Base-by-base conservation (phyloP, 2,113 vertebrate species). In the Trichomycterus rosablanca region DNA sequence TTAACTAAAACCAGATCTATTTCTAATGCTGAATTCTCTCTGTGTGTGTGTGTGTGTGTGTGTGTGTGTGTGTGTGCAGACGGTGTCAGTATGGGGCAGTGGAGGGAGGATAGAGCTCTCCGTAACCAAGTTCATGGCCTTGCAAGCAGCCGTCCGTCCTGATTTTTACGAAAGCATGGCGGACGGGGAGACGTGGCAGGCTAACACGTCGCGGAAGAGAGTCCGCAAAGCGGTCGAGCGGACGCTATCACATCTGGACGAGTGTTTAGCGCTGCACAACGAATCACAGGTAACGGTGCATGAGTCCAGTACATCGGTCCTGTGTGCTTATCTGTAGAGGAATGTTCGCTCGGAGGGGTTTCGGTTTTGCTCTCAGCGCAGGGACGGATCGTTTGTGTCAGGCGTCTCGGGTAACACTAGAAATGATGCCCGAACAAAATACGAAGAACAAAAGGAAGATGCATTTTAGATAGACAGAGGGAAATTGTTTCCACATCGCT, bases 161-260 rank as follows among this genome's bases (percentile, higher is more conserved):
- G 92, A 97, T 79, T 97, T 90, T 90, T 93, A 95, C 82, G 93
- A 97, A 80, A 95, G 92, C 76, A 88, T 97, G 77, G 88, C 88
- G 4, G 96, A 98, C 15, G 93, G 95, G 35, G 96, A 95, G 65
- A 91, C 87, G 5, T 74, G 88, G 83, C 87, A 84, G 73, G 76
- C 52, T 16, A 86, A 84, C 75, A 68, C 53, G 15, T 81, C 89
- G 15, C 82, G 80, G 20, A 98, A 97, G 80, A 86, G 94, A 65
- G 87, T 87, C 34, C 83, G 84, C 66, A 98, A 94, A 56, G 89
- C 93, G 2, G 96, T 99, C 73, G 93, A 98, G 72, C 90, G 96
- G 12, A 92, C 93, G 0, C 90, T 99, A 18, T 81, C 84, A 2
- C 93, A 96, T 71, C 78, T 99, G 76, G 96, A 99, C 28, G 72